Base-by-base conservation (phyloP, 1,140 invertebrate species). In the Drosophila parabipectinata region DNA sequence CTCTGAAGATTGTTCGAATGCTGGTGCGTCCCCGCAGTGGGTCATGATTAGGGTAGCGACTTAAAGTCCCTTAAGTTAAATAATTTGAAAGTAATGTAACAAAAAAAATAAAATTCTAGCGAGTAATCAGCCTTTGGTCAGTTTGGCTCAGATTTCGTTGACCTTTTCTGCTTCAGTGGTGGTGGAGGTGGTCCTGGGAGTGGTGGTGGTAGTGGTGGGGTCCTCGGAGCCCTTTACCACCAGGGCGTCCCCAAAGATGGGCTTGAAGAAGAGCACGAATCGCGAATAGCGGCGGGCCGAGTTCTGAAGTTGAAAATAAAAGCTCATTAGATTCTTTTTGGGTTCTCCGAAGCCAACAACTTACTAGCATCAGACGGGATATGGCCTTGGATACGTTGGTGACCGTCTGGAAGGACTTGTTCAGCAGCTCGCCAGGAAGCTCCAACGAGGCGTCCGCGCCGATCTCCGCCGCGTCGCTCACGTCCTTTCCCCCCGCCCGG, bases 301-400 rank as follows among this genome's bases (percentile, higher is more conserved):
- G 77, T 94, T 95, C 95, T 95, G 47, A 18, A 45, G 15, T 7
- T 6, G 8, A 47, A 21, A 9, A 12, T 18, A 8, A 12, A 15
- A 47, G 2, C 4, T 44, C 4, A 44, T 14, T 18, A 44, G 41
- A 44, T 18, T n/a, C 14, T 2, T 2, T 15, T 14, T 15, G 8
- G 39, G 6, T 2, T 2, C 1, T 44, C 41, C 2, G n/a, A 4
- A 18, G 15, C 41, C 14, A 9, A 18, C 6, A 2, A 77, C 91
- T 93, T 93, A 96, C 96, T 92, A 95, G 93, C 47, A 96, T 95
- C 12, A 95, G 92, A 60, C 94, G 94, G 24, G 94, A 95, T 53
- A 96, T 77, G 26, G 95, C 91, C 91, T 95, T 94, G 81, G 95
- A 96, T 71, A 95, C 90, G 64, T 94, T 94, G 51, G 95, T 96